Evolutionary conservation across 2,888 invertebrate genomes (phyloP).

Genomic region (Camponotus fellah): DNA sequence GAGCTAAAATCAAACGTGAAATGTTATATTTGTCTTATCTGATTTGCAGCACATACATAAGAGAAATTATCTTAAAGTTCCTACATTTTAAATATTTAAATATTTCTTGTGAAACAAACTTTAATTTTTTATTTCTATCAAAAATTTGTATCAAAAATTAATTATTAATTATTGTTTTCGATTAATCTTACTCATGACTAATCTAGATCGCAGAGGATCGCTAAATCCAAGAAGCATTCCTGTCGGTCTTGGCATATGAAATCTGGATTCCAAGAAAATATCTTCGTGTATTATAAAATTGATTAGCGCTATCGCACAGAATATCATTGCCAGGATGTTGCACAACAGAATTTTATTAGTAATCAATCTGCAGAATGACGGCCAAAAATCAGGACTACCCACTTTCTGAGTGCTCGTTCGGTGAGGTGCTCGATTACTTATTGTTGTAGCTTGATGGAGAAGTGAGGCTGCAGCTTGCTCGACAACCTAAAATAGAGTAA

Average conservation of each 20-base stretch:
- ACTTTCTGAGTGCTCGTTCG: constrained; percentile 65
- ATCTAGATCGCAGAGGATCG: constrained; percentile 87
- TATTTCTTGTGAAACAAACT: neutral
- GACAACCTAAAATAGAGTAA: constrained; percentile 85
- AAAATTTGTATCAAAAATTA: neutral
- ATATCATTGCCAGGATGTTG: constrained; percentile 87
- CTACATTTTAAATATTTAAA: neutral
- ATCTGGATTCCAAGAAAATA: constrained; percentile 88
- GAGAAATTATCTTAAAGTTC: neutral
- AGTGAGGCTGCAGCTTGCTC: constrained; percentile 88
- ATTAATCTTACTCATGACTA: constrained; percentile 84
- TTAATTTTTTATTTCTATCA: constrained; percentile 7
- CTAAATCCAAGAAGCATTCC: constrained; percentile 85
- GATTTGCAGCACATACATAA: neutral
- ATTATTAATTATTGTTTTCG: neutral
- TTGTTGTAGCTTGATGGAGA: constrained; percentile 81
- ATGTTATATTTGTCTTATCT: neutral
- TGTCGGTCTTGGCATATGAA: constrained; percentile 87
- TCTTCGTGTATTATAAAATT: constrained; percentile 88
- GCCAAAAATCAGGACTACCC: constrained; percentile 84
- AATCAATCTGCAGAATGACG: constrained; percentile 87
- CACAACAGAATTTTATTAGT: constrained; percentile 87
- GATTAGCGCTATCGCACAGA: constrained; percentile 87
- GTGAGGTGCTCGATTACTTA: constrained; percentile 56
- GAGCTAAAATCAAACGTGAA: constrained; percentile 78